These are phyloP conservation scores for Drosophila lacertosa DNA, from an alignment of 1,140 invertebrate species.

Conservation along the genomic window DNA sequence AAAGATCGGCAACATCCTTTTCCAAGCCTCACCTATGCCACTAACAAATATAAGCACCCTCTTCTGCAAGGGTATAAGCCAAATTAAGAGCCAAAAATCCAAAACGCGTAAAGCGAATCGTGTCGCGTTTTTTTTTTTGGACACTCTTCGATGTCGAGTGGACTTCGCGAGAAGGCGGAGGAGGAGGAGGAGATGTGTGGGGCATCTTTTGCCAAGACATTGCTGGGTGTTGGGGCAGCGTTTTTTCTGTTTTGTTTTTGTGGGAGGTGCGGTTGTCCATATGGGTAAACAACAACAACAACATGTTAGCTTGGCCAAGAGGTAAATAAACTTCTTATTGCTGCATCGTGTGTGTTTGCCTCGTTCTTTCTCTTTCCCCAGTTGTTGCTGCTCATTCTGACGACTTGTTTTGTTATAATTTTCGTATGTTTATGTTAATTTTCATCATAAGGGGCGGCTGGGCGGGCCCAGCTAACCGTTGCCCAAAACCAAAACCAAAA, in stretches of 20 bases:
- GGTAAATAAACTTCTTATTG: slow-evolving; percentile 61
- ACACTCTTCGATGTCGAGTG: slow-evolving; percentile 6
- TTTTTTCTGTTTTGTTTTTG: too few species aligned
- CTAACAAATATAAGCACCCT: too few species aligned
- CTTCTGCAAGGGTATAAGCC: not conserved
- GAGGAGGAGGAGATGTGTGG: too few species aligned
- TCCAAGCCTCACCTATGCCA: too few species aligned
- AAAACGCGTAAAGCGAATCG: slow-evolving; percentile 15
- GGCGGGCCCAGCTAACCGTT: not conserved
- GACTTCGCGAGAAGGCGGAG: too few species aligned
- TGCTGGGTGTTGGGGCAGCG: slow-evolving; percentile 9
- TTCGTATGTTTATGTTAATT: slow-evolving; percentile 60
- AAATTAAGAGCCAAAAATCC: slow-evolving; percentile 1
- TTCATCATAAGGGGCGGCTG: slow-evolving; percentile 12
- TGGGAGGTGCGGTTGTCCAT: slow-evolving; percentile 34
- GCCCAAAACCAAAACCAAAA: slow-evolving; percentile 4
- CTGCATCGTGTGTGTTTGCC: slow-evolving; percentile 21
- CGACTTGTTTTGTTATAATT: slow-evolving; percentile 56
- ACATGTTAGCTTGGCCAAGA: slow-evolving; percentile 5
- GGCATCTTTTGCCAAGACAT: not conserved
- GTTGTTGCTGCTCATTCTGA: slow-evolving; percentile 25
- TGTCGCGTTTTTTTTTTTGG: slow-evolving; percentile 15
- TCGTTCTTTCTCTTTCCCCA: slow-evolving; percentile 2
- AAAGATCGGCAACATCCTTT: too few species aligned
- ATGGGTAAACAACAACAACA: slow-evolving; percentile 8